These are phyloP conservation scores for Dermolepida albohirtum DNA, from an alignment of 2,888 invertebrate genomes.

Conservation along the genomic window DNA sequence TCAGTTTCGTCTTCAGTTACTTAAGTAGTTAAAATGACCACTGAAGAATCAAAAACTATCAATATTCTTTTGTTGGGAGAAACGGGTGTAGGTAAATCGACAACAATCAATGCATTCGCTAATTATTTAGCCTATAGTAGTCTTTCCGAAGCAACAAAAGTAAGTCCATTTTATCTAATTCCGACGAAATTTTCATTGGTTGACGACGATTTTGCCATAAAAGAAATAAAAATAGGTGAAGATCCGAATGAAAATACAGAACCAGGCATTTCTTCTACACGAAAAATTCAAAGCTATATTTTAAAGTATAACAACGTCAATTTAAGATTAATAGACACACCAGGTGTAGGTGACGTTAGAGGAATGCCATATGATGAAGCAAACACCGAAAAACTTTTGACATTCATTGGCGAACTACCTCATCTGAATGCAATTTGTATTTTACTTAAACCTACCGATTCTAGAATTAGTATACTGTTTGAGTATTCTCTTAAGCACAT, in stretches of 20 bases:
- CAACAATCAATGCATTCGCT: constrained; percentile 58
- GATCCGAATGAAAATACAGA: constrained; percentile 47
- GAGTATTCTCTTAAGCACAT: constrained; percentile 58
- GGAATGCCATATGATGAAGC: constrained; percentile 48
- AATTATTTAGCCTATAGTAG: constrained; percentile 55
- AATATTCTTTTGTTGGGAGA: constrained; percentile 59
- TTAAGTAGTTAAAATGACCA: neutral
- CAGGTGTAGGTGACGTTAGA: constrained; percentile 55
- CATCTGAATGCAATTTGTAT: constrained; percentile 58
- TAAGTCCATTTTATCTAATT: constrained; percentile 53
- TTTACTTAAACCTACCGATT: constrained; percentile 56
- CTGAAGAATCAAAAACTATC: constrained; percentile 38
- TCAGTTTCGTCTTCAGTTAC: no score
- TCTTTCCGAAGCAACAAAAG: constrained; percentile 38
- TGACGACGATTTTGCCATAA: constrained; percentile 51
- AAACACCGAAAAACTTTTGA: constrained; percentile 52
- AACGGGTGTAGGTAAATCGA: constrained; percentile 61
- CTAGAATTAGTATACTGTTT: constrained; percentile 56
- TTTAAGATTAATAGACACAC: constrained; percentile 58
- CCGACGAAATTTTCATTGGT: constrained; percentile 53
- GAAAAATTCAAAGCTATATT: constrained; percentile 75
- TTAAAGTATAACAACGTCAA: constrained; percentile 39
- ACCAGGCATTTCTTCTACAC: constrained; percentile 48
- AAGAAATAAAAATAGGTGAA: constrained; percentile 49
- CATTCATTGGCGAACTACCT: constrained; percentile 55